Evolutionary conservation across 2,888 invertebrate species (phyloP), one percentile per base, ranked within the genome.

Genomic region (Frankliniella intonsa): DNA sequence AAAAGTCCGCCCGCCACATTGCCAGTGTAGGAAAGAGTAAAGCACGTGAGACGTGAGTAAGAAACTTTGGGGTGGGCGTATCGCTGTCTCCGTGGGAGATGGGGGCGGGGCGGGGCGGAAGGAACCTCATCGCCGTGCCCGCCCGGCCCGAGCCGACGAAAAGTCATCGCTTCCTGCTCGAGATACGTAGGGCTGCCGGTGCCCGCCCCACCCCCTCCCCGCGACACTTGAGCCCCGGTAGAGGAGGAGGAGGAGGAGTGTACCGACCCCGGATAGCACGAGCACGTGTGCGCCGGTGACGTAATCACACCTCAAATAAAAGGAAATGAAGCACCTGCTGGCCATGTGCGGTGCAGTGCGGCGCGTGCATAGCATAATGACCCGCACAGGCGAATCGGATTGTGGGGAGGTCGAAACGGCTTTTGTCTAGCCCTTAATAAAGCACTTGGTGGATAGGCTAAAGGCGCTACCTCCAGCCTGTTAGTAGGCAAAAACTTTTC

Each of bases 111-210:
- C 11, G n/a, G 55, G 17, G 55, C 55, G 17, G 55, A 55, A 55
- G 17, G 55, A 12, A 62, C 14, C 17, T 7, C 62, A 62, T 14
- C 17, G 62, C 19, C 55, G 55, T 19, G 55, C 14, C 55, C n/a
- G 55, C 55, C 3, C 55, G 55, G 14, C 55, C 62, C 62, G n/a
- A 25, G 22, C 69, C 38, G 38, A 38, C 38, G 38, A 38, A 38
- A 76, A 22, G 69, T 76, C 69, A 76, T 76, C 69, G 69, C 69
- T 76, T 76, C 69, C 69, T 76, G 69, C 69, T 25, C 69, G 25
- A 76, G 69, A 76, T 76, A 76, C 22, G 69, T 76, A 76, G 25
- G 69, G 69, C 69, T 76, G 69, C 69, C 69, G 38, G 38, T 38
- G 3, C 69, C 69, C 69, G n/a, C n/a, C n/a, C n/a, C n/a, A n/a